Evolutionary conservation across 92 coral and sea anemone species (phyloP).

Genomic region (Chrysogorgia sp.): DNA sequence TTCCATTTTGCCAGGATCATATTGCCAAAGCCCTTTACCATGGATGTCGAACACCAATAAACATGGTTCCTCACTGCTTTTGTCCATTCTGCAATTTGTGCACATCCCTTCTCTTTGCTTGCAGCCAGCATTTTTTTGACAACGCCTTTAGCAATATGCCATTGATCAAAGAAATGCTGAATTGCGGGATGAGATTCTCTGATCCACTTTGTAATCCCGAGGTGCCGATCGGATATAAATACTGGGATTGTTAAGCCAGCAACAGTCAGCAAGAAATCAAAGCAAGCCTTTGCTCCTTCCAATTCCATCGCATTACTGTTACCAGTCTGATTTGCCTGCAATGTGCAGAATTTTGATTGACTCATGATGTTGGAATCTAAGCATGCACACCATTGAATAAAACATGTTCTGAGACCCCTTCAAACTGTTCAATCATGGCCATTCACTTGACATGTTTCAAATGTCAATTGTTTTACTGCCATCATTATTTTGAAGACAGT

Average conservation of each 20-base stretch:
- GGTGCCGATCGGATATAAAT: slow-evolving; percentile 15
- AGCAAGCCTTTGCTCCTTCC: slow-evolving; percentile 52
- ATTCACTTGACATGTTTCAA: no score
- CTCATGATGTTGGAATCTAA: slow-evolving; percentile 19
- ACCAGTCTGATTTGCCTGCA: slow-evolving; percentile 55
- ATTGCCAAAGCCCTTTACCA: slow-evolving; percentile 19
- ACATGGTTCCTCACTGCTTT: slow-evolving; percentile 26
- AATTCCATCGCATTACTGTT: slow-evolving; percentile 68
- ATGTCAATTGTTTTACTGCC: no score
- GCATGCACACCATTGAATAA: slow-evolving; percentile 21
- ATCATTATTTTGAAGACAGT: no score
- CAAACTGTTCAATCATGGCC: no score
- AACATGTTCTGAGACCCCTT: background rate
- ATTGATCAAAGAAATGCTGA: no score
- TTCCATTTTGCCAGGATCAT: slow-evolving; percentile 26
- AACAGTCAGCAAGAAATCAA: no score
- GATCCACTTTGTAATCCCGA: slow-evolving; percentile 1
- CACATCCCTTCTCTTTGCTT: slow-evolving; percentile 30
- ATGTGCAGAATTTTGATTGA: slow-evolving; percentile 11
- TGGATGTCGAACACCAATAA: slow-evolving; percentile 37
- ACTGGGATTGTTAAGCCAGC: slow-evolving; percentile 7
- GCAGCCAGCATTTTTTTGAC: slow-evolving; percentile 24
- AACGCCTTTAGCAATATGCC: slow-evolving; percentile 27
- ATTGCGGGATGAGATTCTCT: slow-evolving; percentile 25
- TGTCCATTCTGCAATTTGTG: slow-evolving; percentile 12